phyloP scores from a whole-genome alignment of 2,797 vertebrate species.

The Sebastes hubbsi region DNA sequence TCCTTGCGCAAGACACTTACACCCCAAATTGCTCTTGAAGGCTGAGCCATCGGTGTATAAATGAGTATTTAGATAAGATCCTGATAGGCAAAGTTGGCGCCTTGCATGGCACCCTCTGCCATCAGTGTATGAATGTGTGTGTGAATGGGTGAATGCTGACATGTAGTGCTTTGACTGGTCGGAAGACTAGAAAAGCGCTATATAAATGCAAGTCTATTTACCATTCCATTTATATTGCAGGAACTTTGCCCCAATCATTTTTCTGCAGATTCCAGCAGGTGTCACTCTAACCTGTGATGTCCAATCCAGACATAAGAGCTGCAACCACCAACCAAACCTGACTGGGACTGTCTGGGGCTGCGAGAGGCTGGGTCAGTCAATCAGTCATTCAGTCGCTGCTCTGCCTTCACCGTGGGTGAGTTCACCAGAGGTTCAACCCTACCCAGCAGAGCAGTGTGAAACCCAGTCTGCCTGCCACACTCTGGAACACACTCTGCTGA shows the following conservation, averaged over 20 bases:
- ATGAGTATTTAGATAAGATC: too few relatives aligned
- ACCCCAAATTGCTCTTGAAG: too few relatives aligned
- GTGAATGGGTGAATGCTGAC: too few relatives aligned
- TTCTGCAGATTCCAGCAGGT: constrained; percentile 69
- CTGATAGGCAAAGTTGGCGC: too few relatives aligned
- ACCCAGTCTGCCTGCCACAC: constrained; percentile 61
- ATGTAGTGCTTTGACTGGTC: too few relatives aligned
- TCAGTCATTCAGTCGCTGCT: constrained; percentile 58
- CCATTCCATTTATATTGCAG: background rate
- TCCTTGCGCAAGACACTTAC: too few relatives aligned
- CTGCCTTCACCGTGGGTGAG: constrained; percentile 48
- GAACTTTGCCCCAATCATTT: background rate
- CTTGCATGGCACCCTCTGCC: too few relatives aligned
- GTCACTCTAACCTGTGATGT: constrained; percentile 71
- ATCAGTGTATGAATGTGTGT: too few relatives aligned
- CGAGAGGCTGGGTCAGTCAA: constrained; percentile 55
- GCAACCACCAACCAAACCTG: constrained; percentile 25
- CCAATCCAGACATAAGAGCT: background rate
- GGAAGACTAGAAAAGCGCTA: too few relatives aligned
- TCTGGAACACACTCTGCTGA: constrained; percentile 48
- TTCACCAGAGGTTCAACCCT: constrained; percentile 74
- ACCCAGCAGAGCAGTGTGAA: constrained; percentile 69
- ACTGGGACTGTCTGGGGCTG: constrained; percentile 19
- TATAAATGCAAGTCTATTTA: too few relatives aligned
- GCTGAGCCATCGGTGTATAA: too few relatives aligned